Base-by-base conservation (phyloP, 2,113 vertebrate genomes). In the Mus musculus region DNA sequence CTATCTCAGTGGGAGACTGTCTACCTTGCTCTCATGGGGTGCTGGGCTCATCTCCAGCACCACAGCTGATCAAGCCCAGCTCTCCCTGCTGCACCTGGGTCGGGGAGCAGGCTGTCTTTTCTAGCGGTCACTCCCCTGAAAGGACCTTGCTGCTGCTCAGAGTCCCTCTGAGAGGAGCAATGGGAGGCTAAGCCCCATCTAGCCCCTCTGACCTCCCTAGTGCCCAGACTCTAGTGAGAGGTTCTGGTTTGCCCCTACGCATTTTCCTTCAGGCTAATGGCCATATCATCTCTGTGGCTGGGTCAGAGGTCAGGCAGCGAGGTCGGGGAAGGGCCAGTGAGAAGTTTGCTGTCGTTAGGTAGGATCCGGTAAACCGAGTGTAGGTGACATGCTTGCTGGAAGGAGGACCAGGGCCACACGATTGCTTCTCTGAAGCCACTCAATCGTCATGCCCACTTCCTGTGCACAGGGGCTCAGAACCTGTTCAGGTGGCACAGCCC, bases 371-470 rank as follows among this genome's bases (percentile, higher is more conserved):
- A 1, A 49, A 42, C 59, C 3, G 1, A 52, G 56, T 28, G 1
- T 17, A 13, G 39, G 52, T 0, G 10, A 28, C 17, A 12, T 19
- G 39, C 19, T n/a, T 77, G 54, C 26, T 71, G 24, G 52, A 36
- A 26, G 16, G 71, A 24, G 63, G 63, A 5, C 4, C 8, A 0
- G 42, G 61, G 28, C 16, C 4, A 16, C 11, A 20, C 5, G 85
- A 1, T 17, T 36, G 3, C 56, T 42, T 42, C 42, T 16, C 12
- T 0, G 75, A 26, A 8, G 2, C 49, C 39, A 2, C 7, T 20
- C 7, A 12, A 17, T 49, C 26, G 9, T 33, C 3, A 16, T 0
- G 19, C 52, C 36, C 30, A 0, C 0, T 3, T 1, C 1, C 14
- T 5, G 22, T 24, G 19, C 63, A 39, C 46, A 20, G 61, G 20